Conservation (phyloP, 2,797 vertebrate genomes). For the Threskiornis aethiopicus region DNA sequence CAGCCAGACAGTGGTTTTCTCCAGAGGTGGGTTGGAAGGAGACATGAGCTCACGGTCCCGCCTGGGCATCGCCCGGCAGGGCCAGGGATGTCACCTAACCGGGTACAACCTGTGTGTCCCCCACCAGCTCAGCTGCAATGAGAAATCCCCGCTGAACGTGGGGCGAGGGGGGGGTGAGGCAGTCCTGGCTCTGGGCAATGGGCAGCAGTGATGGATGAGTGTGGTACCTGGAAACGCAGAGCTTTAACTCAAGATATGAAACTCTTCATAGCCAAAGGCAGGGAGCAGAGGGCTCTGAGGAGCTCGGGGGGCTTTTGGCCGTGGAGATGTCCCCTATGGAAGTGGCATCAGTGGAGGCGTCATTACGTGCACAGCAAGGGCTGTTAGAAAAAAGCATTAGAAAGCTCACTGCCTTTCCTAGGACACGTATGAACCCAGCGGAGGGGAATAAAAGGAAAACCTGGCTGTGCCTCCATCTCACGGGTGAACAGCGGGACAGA, state of each 20-base stretch:
- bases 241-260: fast-evolving
- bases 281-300: neutral
- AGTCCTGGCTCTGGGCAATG: neutral
- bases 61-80: neutral
- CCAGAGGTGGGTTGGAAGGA: neutral
- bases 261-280: neutral
- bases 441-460: neutral
- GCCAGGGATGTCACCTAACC: neutral
- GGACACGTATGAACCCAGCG: neutral
- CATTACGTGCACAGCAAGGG: fast-evolving
- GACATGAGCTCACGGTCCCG: neutral
- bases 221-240: neutral
- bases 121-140: neutral
- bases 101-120: fast-evolving
- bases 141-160: fast-evolving
- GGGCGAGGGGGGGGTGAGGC: neutral
- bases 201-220: neutral
- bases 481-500: fast-evolving
- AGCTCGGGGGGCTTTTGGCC: neutral
- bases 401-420: neutral
- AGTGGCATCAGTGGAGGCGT: neutral
- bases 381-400: fast-evolving
- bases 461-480: neutral
- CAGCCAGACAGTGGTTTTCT: neutral
- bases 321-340: neutral